A percentile compares a stretch with the other conserved stretches of the same genome.
These are phyloP conservation scores for Ptyas mucosa DNA, from an alignment of 2,113 vertebrate genomes.

Conservation along the genomic window DNA sequence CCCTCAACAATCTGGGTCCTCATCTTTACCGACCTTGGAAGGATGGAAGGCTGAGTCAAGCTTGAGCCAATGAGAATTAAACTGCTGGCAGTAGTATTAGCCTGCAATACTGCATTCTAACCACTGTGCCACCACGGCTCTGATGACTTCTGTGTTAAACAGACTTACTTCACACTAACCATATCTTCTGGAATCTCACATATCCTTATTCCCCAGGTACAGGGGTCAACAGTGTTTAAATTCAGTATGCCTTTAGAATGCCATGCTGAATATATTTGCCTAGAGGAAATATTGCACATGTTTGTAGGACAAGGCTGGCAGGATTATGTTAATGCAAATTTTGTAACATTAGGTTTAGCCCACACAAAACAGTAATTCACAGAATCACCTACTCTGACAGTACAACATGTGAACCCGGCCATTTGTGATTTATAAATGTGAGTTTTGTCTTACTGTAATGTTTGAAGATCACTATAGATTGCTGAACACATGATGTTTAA, in stretches of 20 bases:
- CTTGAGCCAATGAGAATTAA: background rate
- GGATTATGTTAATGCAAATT: background rate
- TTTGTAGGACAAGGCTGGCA: background rate
- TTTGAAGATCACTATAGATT: background rate
- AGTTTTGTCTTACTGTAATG: background rate
- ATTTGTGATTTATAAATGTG: background rate
- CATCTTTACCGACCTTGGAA: background rate
- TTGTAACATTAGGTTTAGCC: background rate
- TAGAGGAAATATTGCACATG: background rate
- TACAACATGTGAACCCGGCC: background rate
- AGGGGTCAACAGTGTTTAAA: background rate
- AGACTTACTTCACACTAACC: background rate
- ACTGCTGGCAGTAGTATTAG: background rate
- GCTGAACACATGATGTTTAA: background rate
- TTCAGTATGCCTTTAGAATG: background rate
- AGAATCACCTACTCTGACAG: background rate
- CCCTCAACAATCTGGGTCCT: background rate
- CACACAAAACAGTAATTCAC: background rate
- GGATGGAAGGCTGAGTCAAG: background rate
- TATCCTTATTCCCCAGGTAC: background rate
- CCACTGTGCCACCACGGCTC: background rate
- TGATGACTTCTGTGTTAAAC: background rate
- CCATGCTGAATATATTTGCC: background rate
- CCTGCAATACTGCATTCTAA: background rate
- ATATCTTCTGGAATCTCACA: background rate